phyloP scores from a whole-genome alignment of 2,797 vertebrate genomes.

The Spea hammondii region DNA sequence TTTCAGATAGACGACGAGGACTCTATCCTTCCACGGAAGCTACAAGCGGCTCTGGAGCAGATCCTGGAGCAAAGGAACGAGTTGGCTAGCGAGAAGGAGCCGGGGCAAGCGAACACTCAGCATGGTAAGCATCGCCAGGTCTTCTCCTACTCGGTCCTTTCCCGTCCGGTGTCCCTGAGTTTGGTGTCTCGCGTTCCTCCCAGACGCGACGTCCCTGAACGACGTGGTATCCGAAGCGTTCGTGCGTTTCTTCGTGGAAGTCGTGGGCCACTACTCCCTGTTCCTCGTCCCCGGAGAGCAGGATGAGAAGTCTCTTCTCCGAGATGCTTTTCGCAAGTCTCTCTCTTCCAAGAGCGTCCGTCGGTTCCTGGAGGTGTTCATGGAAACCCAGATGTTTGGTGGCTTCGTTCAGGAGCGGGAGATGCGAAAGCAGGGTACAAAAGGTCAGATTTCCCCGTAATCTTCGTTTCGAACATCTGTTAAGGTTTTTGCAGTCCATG shows the following conservation, averaged over 20 bases:
- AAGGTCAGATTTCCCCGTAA: constrained; percentile 70
- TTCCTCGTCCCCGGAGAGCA: constrained; percentile 82
- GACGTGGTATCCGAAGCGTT: constrained; percentile 92
- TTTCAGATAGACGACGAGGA: constrained; percentile 95
- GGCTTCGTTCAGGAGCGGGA: constrained; percentile 94
- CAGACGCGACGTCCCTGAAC: constrained; percentile 81
- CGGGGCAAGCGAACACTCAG: constrained; percentile 68
- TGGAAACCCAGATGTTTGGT: constrained; percentile 96
- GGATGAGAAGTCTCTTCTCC: constrained; percentile 82
- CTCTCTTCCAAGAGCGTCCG: constrained; percentile 92
- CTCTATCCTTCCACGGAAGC: constrained; percentile 93
- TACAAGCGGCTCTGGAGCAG: constrained; percentile 90
- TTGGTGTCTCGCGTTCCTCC: background rate
- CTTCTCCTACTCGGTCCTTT: too few relatives aligned
- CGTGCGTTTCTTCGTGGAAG: constrained; percentile 97
- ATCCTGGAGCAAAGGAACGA: constrained; percentile 93
- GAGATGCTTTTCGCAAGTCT: constrained; percentile 91
- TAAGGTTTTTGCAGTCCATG: too few relatives aligned
- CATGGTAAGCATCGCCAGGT: constrained; percentile 59
- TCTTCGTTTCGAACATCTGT: background rate
- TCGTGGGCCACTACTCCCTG: constrained; percentile 90
- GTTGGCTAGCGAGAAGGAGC: constrained; percentile 82
- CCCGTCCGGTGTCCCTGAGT: too few relatives aligned
- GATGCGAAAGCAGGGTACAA: constrained; percentile 83
- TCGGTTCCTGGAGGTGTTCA: constrained; percentile 94